Conservation (phyloP, 2,113 vertebrate genomes). For the Leucopternis melanops region DNA sequence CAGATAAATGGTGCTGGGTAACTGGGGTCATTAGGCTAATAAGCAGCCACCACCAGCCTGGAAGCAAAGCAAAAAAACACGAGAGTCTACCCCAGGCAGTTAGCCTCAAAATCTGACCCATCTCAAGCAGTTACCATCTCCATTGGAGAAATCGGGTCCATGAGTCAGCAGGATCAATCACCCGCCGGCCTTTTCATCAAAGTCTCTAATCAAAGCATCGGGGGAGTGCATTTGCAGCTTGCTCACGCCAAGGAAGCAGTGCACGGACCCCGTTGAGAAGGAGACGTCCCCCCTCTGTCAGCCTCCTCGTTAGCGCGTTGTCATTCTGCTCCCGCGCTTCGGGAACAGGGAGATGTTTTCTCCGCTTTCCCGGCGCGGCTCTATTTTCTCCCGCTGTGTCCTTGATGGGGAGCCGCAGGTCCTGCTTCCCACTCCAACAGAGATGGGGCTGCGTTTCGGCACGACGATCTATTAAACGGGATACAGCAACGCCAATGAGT, state of each 20-base stretch:
- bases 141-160: background rate
- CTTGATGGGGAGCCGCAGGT: background rate
- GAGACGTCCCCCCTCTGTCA: background rate
- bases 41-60: background rate
- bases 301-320: accelerated
- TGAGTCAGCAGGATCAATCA: constrained; percentile 9
- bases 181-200: background rate
- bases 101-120: background rate
- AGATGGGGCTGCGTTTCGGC: background rate
- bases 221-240: background rate
- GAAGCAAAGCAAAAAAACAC: constrained; percentile 12
- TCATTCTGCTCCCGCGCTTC: accelerated
- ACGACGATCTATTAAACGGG: background rate
- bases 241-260: accelerated
- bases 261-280: background rate
- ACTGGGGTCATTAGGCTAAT: constrained; percentile 37
- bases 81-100: background rate
- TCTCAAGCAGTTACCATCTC: background rate
- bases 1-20: constrained; percentile 32
- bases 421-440: background rate
- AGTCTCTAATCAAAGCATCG: background rate
- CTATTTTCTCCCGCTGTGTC: background rate
- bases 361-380: background rate
- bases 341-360: background rate
- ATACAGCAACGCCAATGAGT: background rate